Evolutionary conservation across 2,797 vertebrate species (phyloP).

Genomic region (Sebastes vulpes): DNA sequence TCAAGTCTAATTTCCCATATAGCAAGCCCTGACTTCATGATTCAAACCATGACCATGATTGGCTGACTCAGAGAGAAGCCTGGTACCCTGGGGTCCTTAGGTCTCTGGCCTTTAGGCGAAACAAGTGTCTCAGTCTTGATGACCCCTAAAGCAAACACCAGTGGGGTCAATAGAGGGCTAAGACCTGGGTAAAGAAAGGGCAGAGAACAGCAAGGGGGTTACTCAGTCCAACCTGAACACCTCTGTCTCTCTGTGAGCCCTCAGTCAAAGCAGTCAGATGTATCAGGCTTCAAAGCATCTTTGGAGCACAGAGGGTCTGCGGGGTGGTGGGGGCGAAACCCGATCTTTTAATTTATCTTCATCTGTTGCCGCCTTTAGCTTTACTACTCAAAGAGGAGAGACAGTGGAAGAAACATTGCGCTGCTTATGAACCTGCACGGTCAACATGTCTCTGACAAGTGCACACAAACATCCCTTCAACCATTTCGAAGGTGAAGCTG

Average conservation of each 20-base stretch:
- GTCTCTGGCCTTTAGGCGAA: constrained; percentile 30
- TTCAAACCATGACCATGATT: constrained; percentile 18
- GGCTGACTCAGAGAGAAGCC: neutral
- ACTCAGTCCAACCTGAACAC: constrained; percentile 56
- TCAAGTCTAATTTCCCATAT: constrained; percentile 63
- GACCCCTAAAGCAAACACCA: constrained; percentile 44
- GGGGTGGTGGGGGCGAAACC: constrained; percentile 49
- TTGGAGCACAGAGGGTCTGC: constrained; percentile 14
- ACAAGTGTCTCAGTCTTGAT: constrained; percentile 50
- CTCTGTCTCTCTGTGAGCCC: constrained; percentile 42
- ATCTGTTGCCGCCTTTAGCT: constrained; percentile 37
- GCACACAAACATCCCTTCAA: constrained; percentile 20
- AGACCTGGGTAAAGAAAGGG: constrained; percentile 30
- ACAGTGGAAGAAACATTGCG: neutral
- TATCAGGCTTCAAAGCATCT: constrained; percentile 78
- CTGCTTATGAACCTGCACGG: neutral
- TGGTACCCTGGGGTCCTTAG: constrained; percentile 22
- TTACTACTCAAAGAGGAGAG: constrained; percentile 2
- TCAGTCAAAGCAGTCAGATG: constrained; percentile 75
- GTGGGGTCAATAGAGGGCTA: constrained; percentile 54
- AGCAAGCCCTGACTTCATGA: constrained; percentile 15
- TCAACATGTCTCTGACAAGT: constrained; percentile 17
- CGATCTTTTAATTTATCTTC: constrained; percentile 66
- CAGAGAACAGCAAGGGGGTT: constrained; percentile 46
- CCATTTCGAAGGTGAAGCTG: constrained; percentile 20